phyloP scores from a whole-genome alignment of 1,140 invertebrate species.

The Drosophila oshimai region DNA sequence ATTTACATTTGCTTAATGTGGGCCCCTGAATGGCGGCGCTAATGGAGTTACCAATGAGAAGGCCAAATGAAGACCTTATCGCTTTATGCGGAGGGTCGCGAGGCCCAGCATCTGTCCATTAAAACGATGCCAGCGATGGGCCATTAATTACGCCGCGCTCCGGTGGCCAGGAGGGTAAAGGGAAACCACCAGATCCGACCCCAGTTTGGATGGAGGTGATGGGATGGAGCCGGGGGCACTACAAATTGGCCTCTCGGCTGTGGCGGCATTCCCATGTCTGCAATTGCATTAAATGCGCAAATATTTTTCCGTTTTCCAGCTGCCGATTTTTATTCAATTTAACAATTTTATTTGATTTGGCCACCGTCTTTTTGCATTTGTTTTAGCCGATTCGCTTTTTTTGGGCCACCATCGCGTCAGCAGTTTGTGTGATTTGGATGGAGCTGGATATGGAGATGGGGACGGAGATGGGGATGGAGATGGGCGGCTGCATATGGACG shows the following conservation, averaged over 20 bases:
- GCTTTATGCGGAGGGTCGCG: slow-evolving; percentile 14
- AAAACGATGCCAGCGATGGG: slow-evolving; percentile 50
- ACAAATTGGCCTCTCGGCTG: slow-evolving; percentile 50
- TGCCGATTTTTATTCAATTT: slow-evolving; percentile 78
- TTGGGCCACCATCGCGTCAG: slow-evolving; percentile 37
- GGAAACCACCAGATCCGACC: neutral
- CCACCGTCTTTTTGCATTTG: slow-evolving; percentile 42
- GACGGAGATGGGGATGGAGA: neutral
- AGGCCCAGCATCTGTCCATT: slow-evolving; percentile 53
- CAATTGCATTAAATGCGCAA: slow-evolving; percentile 75
- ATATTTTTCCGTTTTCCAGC: slow-evolving; percentile 68
- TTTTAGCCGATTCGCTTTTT: slow-evolving; percentile 8
- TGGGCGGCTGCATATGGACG: neutral
- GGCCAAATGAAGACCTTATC: slow-evolving; percentile 45
- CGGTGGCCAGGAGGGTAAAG: slow-evolving; percentile 23
- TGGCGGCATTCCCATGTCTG: slow-evolving; percentile 29
- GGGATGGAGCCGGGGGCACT: neutral
- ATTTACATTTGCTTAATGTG: slow-evolving; percentile 67
- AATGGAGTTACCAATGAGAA: slow-evolving; percentile 63
- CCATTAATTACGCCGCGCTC: slow-evolving; percentile 65
- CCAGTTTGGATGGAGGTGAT: neutral
- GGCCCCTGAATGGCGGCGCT: slow-evolving; percentile 46
- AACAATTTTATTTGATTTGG: slow-evolving; percentile 79
- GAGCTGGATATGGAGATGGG: neutral
- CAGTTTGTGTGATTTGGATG: slow-evolving; percentile 43